Base-by-base conservation (phyloP, 2,113 vertebrate genomes). In the Eudyptes chrysolophus region DNA sequence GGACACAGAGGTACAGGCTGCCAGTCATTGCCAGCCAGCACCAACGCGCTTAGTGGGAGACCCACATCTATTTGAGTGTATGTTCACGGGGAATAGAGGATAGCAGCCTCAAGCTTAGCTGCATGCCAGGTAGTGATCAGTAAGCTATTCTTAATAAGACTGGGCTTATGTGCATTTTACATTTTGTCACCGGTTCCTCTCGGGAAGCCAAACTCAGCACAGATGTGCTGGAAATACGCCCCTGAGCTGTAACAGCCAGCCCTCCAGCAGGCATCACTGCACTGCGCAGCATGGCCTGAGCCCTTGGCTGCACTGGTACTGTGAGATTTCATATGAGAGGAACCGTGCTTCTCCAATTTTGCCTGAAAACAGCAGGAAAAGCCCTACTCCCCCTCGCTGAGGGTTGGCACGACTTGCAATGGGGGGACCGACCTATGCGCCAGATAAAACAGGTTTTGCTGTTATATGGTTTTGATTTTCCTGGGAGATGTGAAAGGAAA, bases 321-420 rank as follows among this genome's bases (percentile, higher is more conserved):
- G 29, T 30, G 27, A 74, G 27, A 55, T 69, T 61, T 68, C 34
- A 13, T 10, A 24, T 6, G 18, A 18, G 16, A 78, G 26, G 10
- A 71, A 20, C 5, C 22, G 38, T 66, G 10, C 6, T 71, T 27
- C 12, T 19, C 46, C 7, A 16, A 30, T 76, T 44, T 51, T 66
- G 46, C 22, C 60, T 62, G 25, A 24, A 79, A 77, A 54, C 10
- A 78, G 18, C 60, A 68, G 60, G 38, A 62, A 94, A 84, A 84
- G 9, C 40, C n/a, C n/a, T 55, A 27, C 30, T n/a, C 3, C 15
- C 11, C 36, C 29, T 27, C 2, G 0, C 13, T 38, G 13, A 16
- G 27, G 7, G 2, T 6, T 9, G 6, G 29, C 3, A 4, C 0
- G 0, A 9, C 16, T 66, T 30, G 46, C 54, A 27, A 3, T 3